A percentile compares a stretch with the other conserved stretches of the same genome.
phyloP scores from a whole-genome alignment of 2,888 invertebrate genomes.

The Leptarthrus brevirostris region DNA sequence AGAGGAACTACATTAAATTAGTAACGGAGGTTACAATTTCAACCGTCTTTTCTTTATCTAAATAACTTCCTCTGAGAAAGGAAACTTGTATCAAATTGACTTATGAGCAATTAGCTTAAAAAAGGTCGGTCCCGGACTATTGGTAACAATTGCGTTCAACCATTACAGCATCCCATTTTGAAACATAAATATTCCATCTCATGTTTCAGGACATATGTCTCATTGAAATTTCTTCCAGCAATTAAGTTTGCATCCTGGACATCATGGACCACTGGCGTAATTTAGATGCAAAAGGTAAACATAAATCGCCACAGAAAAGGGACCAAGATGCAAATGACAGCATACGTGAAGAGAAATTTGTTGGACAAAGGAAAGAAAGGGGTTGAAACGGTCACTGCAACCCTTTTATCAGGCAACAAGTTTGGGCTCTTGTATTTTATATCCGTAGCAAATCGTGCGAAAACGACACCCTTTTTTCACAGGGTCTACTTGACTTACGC shows the following conservation, averaged over 20 bases:
- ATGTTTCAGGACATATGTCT: constrained; percentile 26
- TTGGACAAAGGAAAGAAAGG: constrained; percentile 40
- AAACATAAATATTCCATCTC: constrained; percentile 4
- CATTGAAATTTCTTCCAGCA: constrained; percentile 24
- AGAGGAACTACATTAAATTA: too few relatives aligned
- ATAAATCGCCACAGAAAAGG: constrained; percentile 13
- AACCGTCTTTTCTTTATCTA: too few relatives aligned
- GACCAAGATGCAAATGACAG: constrained; percentile 38
- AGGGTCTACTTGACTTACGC: constrained; percentile 47
- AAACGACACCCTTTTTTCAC: constrained; percentile 43
- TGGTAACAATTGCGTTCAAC: background rate
- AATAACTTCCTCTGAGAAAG: too few relatives aligned
- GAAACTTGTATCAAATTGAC: too few relatives aligned
- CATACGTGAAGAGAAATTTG: constrained; percentile 12
- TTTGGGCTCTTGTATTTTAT: constrained; percentile 50
- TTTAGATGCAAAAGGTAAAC: constrained; percentile 41
- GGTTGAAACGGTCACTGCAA: constrained; percentile 49
- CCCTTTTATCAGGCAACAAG: constrained; percentile 44
- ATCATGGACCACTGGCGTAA: constrained; percentile 15
- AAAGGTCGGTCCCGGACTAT: too few relatives aligned
- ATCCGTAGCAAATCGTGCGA: constrained; percentile 52
- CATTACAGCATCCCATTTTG: background rate
- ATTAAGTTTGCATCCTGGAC: constrained; percentile 42
- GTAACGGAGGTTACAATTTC: too few relatives aligned
- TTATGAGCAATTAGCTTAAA: too few relatives aligned